Conservation (phyloP, 2,113 vertebrate genomes). For the Rhinopomastus cyanomelas region DNA sequence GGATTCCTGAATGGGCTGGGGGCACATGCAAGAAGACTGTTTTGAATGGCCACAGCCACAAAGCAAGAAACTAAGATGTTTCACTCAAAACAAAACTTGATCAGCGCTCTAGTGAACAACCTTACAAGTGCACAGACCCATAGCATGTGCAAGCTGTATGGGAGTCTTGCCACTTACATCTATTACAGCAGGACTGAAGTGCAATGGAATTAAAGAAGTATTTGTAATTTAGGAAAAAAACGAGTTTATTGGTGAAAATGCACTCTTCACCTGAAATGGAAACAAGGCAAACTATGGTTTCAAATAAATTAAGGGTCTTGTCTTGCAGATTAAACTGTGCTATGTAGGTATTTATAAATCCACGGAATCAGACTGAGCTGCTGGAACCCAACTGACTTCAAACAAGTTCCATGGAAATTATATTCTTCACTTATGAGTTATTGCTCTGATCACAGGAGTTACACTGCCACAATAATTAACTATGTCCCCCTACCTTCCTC, state of each 20-base stretch:
- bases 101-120: background rate
- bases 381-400: constrained; percentile 1
- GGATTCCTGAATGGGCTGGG: background rate
- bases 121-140: background rate
- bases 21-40: background rate
- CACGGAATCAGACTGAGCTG: background rate
- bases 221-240: background rate
- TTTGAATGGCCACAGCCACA: background rate
- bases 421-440: background rate
- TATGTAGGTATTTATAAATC: background rate
- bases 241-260: background rate
- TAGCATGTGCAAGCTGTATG: background rate
- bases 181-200: background rate
- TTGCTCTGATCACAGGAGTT: background rate
- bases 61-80: background rate
- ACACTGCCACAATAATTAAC: background rate
- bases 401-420: constrained; percentile 18
- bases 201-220: background rate
- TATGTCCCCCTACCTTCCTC: background rate
- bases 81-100: background rate
- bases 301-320: background rate
- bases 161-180: background rate
- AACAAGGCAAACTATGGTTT: background rate
- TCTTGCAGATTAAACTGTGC: background rate
- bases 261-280: background rate